A percentile compares a stretch with the other conserved stretches of the same genome.
These are phyloP conservation scores for Hofmannophila pseudospretella DNA, from an alignment of 2,888 invertebrate species.

Conservation along the genomic window DNA sequence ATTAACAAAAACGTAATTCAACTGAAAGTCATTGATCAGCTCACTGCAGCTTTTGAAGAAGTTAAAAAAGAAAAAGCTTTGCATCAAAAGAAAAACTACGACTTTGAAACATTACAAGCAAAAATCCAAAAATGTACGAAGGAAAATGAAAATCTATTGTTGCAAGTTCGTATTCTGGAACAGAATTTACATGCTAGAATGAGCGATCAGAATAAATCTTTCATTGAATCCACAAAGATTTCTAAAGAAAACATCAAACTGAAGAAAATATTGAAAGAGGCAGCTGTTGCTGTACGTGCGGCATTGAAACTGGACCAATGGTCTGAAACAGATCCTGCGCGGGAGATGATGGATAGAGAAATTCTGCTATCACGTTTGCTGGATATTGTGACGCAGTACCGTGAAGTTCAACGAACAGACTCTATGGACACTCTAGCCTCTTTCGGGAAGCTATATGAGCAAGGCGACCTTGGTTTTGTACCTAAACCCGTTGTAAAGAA, in stretches of 20 bases:
- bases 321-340: conserved; percentile 43
- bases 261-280: conserved; percentile 77
- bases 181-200: conserved; percentile 75
- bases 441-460: conserved; percentile 74
- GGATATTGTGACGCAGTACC: conserved; percentile 64
- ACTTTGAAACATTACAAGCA: conserved; percentile 54
- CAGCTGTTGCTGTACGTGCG: conserved; percentile 78
- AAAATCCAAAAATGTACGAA: conserved; percentile 58
- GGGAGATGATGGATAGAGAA: conserved; percentile 65
- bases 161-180: conserved; percentile 71
- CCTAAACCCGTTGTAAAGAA: conserved; percentile 62
- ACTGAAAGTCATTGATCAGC: conserved; percentile 79
- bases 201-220: conserved; percentile 64
- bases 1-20: conserved; percentile 80
- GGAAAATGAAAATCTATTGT: conserved; percentile 61
- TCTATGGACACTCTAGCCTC: conserved; percentile 68
- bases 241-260: conserved; percentile 76
- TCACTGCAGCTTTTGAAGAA: conserved; percentile 77
- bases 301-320: conserved; percentile 73
- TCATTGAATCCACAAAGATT: conserved; percentile 61
- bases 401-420: conserved; percentile 53
- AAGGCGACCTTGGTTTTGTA: conserved; percentile 82
- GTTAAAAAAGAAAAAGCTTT: conserved; percentile 64
- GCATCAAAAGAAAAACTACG: conserved; percentile 54
- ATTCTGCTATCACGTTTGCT: conserved; percentile 76